These are phyloP conservation scores for Catamblyrhynchus diadema DNA, from an alignment of 2,797 vertebrate species.

Conservation along the genomic window DNA sequence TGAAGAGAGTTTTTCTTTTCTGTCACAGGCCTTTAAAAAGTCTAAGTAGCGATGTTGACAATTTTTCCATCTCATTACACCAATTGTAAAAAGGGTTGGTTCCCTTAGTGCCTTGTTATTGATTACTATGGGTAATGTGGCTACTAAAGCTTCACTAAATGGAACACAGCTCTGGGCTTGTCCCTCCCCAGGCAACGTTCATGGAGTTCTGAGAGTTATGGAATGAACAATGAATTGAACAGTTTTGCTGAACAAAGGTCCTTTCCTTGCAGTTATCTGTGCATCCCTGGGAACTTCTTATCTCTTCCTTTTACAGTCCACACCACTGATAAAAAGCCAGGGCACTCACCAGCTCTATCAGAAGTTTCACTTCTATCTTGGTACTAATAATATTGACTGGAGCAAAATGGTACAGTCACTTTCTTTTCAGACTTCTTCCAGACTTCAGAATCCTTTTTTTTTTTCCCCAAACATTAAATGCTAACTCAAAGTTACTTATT, in stretches of 20 bases:
- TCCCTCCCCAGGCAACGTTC: neutral
- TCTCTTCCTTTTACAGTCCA: neutral
- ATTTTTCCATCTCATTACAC: neutral
- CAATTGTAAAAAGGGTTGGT: accelerated
- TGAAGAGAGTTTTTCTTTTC: neutral
- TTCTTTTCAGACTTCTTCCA: neutral
- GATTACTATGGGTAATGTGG: neutral
- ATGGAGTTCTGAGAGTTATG: neutral
- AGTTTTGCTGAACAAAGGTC: neutral
- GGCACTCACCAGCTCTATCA: neutral
- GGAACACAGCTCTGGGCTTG: neutral
- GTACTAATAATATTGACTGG: neutral
- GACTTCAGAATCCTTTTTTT: neutral
- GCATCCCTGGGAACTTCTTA: neutral
- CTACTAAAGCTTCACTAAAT: neutral
- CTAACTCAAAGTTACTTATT: neutral
- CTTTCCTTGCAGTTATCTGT: neutral
- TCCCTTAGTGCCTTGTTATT: neutral
- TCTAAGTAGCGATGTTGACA: neutral
- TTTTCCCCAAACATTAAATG: neutral
- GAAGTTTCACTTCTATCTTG: neutral
- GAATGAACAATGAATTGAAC: neutral
- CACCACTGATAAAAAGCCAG: neutral
- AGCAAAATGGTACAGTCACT: neutral
- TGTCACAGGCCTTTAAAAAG: neutral